These are phyloP conservation scores for Ricordea florida DNA, from an alignment of 92 coral and sea anemone genomes.

Conservation along the genomic window DNA sequence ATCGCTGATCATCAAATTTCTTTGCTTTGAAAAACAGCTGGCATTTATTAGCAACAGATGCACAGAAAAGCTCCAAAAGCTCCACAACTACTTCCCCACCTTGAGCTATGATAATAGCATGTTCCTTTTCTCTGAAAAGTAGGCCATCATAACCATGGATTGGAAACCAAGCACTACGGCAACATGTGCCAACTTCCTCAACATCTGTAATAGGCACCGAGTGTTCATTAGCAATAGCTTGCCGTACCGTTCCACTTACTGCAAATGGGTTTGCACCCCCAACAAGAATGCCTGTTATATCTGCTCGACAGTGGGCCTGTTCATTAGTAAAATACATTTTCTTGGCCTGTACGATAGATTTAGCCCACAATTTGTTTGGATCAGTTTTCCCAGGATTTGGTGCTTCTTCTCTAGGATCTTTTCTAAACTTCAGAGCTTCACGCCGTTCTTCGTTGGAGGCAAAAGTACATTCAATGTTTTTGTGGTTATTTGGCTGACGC, in stretches of 20 bases:
- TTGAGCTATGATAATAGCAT: slow-evolving; percentile 4
- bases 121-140: slow-evolving; percentile 17
- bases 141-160: slow-evolving; percentile 1
- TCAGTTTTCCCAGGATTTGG: slow-evolving; percentile 23
- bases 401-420: not conserved
- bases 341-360: slow-evolving; percentile 51
- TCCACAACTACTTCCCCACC: not conserved
- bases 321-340: slow-evolving; percentile 24
- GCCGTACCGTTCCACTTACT: slow-evolving; percentile 3
- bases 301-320: slow-evolving; percentile 20
- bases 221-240: slow-evolving; percentile 15
- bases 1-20: not conserved
- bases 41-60: not conserved
- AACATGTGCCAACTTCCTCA: not conserved
- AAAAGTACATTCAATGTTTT: slow-evolving; percentile 37
- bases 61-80: not conserved
- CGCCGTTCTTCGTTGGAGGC: slow-evolving; percentile 37
- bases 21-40: slow-evolving; percentile 12
- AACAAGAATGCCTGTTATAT: slow-evolving; percentile 51
- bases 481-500: slow-evolving; percentile 28
- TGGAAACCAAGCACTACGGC: not conserved
- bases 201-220: not conserved
- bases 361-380: slow-evolving; percentile 38
- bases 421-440: slow-evolving; percentile 25
- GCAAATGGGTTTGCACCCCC: slow-evolving; percentile 40